Conservation (phyloP, 2,797 vertebrate species). For the Enteromius treurensis region DNA sequence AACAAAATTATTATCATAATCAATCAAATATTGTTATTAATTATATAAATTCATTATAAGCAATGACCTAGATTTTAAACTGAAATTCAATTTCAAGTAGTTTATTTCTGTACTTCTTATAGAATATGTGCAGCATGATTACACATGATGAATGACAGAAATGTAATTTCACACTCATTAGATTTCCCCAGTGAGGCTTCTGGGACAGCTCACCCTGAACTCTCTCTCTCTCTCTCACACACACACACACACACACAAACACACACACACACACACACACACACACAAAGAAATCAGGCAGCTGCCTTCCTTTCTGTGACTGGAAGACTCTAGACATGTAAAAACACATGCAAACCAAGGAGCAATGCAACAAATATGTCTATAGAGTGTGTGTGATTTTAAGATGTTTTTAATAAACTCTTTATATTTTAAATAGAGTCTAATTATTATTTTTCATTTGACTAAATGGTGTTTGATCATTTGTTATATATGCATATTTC, state of each 20-base stretch:
- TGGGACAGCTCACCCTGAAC: constrained; percentile 2
- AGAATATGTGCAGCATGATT: constrained; percentile 21
- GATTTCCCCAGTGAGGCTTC: constrained; percentile 14
- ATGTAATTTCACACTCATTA: constrained; percentile 29
- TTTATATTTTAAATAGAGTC: neutral
- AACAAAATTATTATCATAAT: neutral
- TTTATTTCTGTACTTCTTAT: neutral
- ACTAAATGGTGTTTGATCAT: no score
- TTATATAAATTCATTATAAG: neutral
- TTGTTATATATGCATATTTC: no score
- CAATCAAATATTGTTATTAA: neutral
- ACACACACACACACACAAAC: neutral
- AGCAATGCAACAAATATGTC: neutral
- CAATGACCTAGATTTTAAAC: neutral
- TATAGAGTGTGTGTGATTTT: neutral
- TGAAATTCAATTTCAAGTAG: neutral
- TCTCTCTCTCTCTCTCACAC: neutral
- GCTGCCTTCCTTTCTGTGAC: constrained; percentile 77
- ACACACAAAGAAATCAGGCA: constrained; percentile 22
- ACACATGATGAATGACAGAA: neutral
- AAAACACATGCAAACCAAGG: neutral
- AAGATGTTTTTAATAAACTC: neutral
- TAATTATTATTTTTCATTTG: neutral
- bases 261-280: constrained; percentile 19
- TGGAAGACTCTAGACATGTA: constrained; percentile 53